Evolutionary conservation across 2,113 vertebrate genomes (phyloP).

Genomic region (Vidua macroura): DNA sequence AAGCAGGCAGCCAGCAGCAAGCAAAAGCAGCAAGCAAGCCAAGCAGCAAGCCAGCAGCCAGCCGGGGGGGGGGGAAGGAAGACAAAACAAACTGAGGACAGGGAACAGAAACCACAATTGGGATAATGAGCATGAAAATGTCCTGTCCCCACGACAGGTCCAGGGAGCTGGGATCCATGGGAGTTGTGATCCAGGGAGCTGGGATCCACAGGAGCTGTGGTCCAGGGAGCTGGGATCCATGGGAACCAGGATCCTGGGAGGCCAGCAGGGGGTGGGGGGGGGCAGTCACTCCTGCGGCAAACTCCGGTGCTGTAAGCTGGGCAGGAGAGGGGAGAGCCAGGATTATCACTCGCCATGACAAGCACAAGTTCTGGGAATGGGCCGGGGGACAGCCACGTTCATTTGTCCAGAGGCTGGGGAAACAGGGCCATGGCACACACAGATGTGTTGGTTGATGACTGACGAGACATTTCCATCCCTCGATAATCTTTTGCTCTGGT

Average conservation of each 20-base stretch:
- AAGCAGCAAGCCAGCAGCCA: too few species aligned
- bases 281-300: too few species aligned
- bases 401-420: not conserved
- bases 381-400: accelerated
- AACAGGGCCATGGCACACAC: accelerated
- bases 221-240: not conserved
- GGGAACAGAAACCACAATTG: too few species aligned
- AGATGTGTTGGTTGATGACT: not conserved
- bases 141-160: too few species aligned
- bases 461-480: not conserved
- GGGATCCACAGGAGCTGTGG: not conserved
- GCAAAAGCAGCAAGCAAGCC: too few species aligned
- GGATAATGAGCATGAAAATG: too few species aligned
- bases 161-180: too few species aligned
- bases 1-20: too few species aligned
- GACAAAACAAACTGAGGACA: too few species aligned
- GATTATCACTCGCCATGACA: not conserved
- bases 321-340: not conserved
- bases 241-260: not conserved
- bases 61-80: too few species aligned
- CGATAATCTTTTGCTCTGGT: not conserved
- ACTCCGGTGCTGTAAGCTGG: not conserved
- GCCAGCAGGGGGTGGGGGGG: not conserved
- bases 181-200: not conserved
- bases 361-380: accelerated